These are phyloP conservation scores for Drosophila anceps DNA, from an alignment of 2,888 invertebrate species.

Conservation along the genomic window DNA sequence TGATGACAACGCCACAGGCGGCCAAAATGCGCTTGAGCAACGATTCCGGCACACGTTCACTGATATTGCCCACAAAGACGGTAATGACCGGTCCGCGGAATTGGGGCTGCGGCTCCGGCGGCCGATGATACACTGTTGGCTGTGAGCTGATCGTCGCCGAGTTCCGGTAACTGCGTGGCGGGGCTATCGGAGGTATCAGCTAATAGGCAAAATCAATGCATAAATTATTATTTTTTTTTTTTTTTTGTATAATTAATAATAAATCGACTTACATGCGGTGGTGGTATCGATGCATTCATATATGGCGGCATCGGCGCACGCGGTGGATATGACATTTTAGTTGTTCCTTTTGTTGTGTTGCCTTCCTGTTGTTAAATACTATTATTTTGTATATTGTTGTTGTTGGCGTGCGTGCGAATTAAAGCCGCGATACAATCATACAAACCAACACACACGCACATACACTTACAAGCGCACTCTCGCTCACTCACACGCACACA, in stretches of 20 bases:
- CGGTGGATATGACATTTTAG: conserved; percentile 94
- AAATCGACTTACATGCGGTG: conserved; percentile 85
- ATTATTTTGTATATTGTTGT: conserved; percentile 48
- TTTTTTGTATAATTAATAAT: no score
- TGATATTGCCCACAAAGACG: conserved; percentile 93
- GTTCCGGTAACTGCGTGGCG: conserved; percentile 85
- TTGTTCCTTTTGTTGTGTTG: conserved; percentile 27
- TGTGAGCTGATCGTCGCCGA: conserved; percentile 86
- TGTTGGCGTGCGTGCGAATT: conserved; percentile 64
- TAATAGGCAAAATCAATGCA: conserved; percentile 59
- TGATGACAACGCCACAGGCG: conserved; percentile 96
- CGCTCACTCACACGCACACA: conserved; percentile 20
- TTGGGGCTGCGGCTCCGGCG: conserved; percentile 83
- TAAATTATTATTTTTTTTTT: no score
- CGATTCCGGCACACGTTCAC: conserved; percentile 96
- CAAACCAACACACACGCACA: conserved; percentile 3
- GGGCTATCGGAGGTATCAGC: conserved; percentile 87
- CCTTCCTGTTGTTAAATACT: conserved; percentile 30
- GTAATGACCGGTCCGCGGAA: conserved; percentile 95
- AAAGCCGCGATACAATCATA: conserved; percentile 69
- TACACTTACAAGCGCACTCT: conserved; percentile 14
- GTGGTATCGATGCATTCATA: conserved; percentile 90
- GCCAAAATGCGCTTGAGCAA: conserved; percentile 97
- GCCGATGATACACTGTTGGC: conserved; percentile 84
- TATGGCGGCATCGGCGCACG: conserved; percentile 92